Conservation (phyloP, 2,888 invertebrate species). For the Drosophila putrida region DNA sequence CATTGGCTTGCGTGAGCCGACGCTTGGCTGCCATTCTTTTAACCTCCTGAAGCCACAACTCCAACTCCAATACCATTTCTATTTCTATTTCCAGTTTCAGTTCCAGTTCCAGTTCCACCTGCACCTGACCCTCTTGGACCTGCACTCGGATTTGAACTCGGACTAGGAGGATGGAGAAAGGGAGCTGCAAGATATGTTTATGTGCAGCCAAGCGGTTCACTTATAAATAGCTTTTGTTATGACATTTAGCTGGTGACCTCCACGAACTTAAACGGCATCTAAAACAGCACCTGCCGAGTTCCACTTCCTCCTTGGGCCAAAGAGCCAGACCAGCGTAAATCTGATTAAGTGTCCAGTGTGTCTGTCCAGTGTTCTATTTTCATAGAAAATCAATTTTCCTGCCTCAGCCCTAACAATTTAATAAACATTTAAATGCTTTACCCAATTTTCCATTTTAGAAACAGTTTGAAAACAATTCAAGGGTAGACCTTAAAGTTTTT, state of each 20-base stretch:
- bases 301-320: neutral
- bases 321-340: slow-evolving; percentile 6
- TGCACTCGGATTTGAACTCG: slow-evolving; percentile 17
- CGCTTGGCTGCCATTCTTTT: slow-evolving; percentile 29
- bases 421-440: neutral
- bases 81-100: no score
- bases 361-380: slow-evolving; percentile 45
- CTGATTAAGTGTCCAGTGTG: slow-evolving; percentile 28
- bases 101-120: neutral
- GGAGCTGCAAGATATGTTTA: slow-evolving; percentile 20
- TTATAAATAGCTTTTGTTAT: slow-evolving; percentile 77
- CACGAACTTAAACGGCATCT: slow-evolving; percentile 6
- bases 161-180: neutral
- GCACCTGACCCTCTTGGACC: slow-evolving; percentile 7
- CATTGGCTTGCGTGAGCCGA: slow-evolving; percentile 43
- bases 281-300: slow-evolving; percentile 4
- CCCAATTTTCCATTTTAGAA: neutral
- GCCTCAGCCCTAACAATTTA: slow-evolving; percentile 9
- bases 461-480: neutral
- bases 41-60: slow-evolving; percentile 18
- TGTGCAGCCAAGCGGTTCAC: slow-evolving; percentile 59
- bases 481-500: no score
- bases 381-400: slow-evolving; percentile 50
- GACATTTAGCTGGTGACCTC: slow-evolving; percentile 72
- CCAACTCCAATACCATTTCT: neutral